Percentiles rank a stretch among this genome's conserved stretches.
These are phyloP conservation scores for Leptinotarsa undecemlineata DNA, from an alignment of 1,140 invertebrate genomes.

Conservation along the genomic window DNA sequence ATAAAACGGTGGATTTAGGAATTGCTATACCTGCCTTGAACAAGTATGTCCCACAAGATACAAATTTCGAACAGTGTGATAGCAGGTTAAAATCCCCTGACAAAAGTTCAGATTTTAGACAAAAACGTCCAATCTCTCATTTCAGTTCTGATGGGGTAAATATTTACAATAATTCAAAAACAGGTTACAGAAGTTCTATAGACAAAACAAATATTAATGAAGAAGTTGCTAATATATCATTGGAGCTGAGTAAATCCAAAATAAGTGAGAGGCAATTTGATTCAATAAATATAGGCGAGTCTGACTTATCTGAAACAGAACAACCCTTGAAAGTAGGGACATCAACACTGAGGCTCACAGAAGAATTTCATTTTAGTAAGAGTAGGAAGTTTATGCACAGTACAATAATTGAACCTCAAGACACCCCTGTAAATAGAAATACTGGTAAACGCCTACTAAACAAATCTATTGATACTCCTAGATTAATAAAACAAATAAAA, in stretches of 20 bases:
- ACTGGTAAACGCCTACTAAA: conserved; percentile 24
- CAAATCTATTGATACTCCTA: conserved; percentile 23
- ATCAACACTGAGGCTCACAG: background rate
- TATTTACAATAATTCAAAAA: background rate
- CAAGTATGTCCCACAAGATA: no score
- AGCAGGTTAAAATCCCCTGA: no score
- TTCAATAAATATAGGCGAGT: background rate
- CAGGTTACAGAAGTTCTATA: background rate
- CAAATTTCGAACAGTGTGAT: no score
- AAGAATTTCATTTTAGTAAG: background rate
- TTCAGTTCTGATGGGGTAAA: no score
- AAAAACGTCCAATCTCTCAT: no score
- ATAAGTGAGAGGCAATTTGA: background rate
- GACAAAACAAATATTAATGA: background rate
- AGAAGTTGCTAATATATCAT: background rate
- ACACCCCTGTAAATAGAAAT: conserved; percentile 3
- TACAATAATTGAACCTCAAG: conserved; percentile 7
- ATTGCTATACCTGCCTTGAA: no score
- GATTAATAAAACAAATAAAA: conserved; percentile 18
- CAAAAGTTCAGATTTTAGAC: no score
- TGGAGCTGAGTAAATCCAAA: conserved; percentile 1
- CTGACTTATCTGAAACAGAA: background rate
- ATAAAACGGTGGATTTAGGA: no score
- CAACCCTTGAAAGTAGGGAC: background rate
- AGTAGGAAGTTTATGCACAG: background rate